Conservation (phyloP, 1,140 invertebrate genomes). For the Ephestia elutella region DNA sequence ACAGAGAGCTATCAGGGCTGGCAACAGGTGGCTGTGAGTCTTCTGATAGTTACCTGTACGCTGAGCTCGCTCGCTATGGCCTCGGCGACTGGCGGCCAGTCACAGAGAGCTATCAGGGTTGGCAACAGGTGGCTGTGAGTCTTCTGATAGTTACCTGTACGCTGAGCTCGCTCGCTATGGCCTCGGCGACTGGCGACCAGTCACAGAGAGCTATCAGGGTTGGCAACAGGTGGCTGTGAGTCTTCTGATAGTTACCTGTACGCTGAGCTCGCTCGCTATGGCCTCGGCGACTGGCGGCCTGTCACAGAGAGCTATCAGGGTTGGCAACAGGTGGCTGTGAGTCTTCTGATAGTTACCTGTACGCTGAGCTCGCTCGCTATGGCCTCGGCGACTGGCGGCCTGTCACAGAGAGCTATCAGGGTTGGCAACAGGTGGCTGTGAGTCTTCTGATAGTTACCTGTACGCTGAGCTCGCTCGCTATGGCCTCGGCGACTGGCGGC, state of each 20-base stretch:
- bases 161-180: conserved; percentile 83
- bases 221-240: conserved; percentile 87
- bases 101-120: no score
- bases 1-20: no score
- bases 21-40: no score
- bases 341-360: conserved; percentile 79
- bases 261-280: conserved; percentile 84
- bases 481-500: conserved; percentile 82
- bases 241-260: conserved; percentile 81
- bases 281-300: conserved; percentile 79
- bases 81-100: no score
- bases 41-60: conserved; percentile 84
- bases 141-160: no score
- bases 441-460: no score
- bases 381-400: no score
- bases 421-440: no score
- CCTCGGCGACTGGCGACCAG: conserved; percentile 80
- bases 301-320: conserved; percentile 84
- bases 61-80: conserved; percentile 85
- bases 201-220: conserved; percentile 86
- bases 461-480: conserved; percentile 84
- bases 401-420: no score
- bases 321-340: conserved; percentile 88
- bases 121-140: no score
- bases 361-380: conserved; percentile 85